phyloP scores from a whole-genome alignment of 2,113 vertebrate genomes.

The Myxocyprinus asiaticus region DNA sequence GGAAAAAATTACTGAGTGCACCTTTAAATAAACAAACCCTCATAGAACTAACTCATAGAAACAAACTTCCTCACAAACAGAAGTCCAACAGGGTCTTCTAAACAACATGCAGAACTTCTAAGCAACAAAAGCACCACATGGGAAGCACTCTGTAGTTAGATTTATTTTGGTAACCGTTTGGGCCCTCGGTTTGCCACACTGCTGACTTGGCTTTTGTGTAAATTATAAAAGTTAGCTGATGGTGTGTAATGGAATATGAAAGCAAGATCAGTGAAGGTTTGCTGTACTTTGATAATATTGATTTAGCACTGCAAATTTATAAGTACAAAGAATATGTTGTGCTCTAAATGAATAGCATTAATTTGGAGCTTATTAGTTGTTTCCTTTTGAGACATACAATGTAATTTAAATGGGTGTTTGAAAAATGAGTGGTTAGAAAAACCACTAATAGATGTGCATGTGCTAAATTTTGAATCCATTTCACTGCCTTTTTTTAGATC shows the following conservation, averaged over 20 bases:
- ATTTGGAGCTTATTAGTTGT: background rate
- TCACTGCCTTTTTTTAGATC: background rate
- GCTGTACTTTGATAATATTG: conserved; percentile 16
- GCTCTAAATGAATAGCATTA: background rate
- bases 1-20: too few relatives aligned
- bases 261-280: background rate
- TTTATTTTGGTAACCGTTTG: conserved; percentile 70
- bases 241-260: conserved; percentile 8
- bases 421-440: conserved; percentile 5
- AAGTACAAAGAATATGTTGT: background rate
- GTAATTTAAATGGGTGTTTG: background rate
- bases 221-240: conserved; percentile 59
- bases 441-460: conserved; percentile 1
- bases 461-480: background rate
- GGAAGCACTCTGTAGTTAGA: conserved; percentile 49
- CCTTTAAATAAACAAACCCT: conserved; percentile 27
- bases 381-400: background rate
- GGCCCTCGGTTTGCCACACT: conserved; percentile 63
- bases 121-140: conserved; percentile 34
- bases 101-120: conserved; percentile 36
- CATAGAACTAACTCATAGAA: background rate
- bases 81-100: conserved; percentile 7
- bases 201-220: conserved; percentile 67
- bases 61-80: too few relatives aligned
- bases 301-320: background rate